Percentiles rank a stretch among this genome's conserved stretches.
Conservation (phyloP, 2,888 invertebrate genomes). For the Megamerina dolium region DNA sequence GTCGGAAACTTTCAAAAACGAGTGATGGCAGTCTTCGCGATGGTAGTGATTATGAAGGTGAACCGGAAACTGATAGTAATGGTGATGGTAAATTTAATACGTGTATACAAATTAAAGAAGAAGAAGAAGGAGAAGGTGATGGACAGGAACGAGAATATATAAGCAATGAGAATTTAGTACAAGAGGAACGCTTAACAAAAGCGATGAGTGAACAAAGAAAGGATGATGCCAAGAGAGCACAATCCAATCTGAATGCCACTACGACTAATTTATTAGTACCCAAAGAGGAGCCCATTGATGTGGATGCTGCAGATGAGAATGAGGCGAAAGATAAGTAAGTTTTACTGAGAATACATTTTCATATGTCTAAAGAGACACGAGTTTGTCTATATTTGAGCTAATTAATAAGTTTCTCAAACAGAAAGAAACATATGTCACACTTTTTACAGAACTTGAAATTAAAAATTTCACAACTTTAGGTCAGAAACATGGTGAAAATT, state of each 20-base stretch:
- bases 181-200: conserved; percentile 10
- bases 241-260: conserved; percentile 18
- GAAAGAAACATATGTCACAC: too few species aligned
- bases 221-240: conserved; percentile 18
- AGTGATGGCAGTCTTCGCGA: conserved; percentile 8
- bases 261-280: conserved; percentile 30
- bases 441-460: too few species aligned
- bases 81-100: conserved; percentile 19
- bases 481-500: too few species aligned
- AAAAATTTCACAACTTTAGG: too few species aligned
- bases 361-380: too few species aligned
- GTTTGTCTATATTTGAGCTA: too few species aligned
- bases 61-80: conserved; percentile 2
- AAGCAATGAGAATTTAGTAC: conserved; percentile 11
- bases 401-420: too few species aligned
- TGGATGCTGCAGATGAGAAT: conserved; percentile 38
- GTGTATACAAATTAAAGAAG: conserved; percentile 28
- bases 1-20: conserved; percentile 23
- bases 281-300: conserved; percentile 48
- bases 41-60: conserved; percentile 14
- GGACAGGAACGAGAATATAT: conserved; percentile 4
- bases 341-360: too few species aligned
- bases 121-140: conserved; percentile 14
- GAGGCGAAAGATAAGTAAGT: conserved; percentile 10
- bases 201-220: conserved; percentile 10